A percentile compares a stretch with the other conserved stretches of the same genome.
Evolutionary conservation across 2,797 vertebrate genomes (phyloP).

Genomic region (Lemur catta): DNA sequence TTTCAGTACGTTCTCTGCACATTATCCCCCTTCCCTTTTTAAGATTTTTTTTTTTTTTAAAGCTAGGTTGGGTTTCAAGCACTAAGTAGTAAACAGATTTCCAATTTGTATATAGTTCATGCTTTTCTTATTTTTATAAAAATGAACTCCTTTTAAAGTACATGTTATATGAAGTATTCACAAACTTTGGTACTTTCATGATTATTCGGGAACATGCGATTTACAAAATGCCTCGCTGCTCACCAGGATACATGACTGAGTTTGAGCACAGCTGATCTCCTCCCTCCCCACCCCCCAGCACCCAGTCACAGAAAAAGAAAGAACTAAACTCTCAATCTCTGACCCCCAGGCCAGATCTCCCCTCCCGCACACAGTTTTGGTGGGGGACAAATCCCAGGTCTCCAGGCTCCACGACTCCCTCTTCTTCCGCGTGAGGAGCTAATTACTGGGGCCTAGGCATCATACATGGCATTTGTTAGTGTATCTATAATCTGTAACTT

Average conservation of each 20-base stretch:
- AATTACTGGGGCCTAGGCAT: conserved; percentile 30
- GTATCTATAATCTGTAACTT: conserved; percentile 79
- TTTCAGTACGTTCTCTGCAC: neutral
- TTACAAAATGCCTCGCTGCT: neutral
- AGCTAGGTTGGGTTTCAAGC: neutral
- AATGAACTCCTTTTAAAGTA: neutral
- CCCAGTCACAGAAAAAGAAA: neutral
- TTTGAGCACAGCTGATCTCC: neutral
- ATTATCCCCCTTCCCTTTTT: neutral
- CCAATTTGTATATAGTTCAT: neutral
- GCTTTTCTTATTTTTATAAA: neutral
- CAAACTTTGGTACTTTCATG: neutral
- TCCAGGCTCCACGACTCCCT: neutral
- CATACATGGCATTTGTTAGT: conserved; percentile 73
- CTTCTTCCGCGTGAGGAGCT: conserved; percentile 42
- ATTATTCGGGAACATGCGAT: neutral
- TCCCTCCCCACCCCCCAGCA: neutral
- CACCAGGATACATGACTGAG: neutral
- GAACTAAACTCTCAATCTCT: neutral
- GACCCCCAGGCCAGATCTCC: neutral
- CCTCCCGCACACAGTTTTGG: neutral
- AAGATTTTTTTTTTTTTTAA: neutral
- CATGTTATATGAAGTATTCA: neutral
- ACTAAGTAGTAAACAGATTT: neutral
- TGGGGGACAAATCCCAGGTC: conserved; percentile 7